These are phyloP conservation scores for Tenrec ecaudatus DNA, from an alignment of 2,113 vertebrate species.

Conservation along the genomic window DNA sequence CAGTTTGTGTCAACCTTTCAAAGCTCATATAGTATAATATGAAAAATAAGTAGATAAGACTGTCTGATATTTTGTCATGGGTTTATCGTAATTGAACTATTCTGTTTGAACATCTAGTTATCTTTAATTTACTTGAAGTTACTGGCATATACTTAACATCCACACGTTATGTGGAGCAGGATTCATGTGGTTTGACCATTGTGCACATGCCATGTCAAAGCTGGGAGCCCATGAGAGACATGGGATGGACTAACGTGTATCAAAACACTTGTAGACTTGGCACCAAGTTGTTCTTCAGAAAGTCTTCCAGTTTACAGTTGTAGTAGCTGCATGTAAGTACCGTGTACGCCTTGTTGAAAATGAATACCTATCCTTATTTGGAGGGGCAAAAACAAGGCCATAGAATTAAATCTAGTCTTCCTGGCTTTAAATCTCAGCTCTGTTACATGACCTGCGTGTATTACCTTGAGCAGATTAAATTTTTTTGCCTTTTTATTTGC, in stretches of 20 bases:
- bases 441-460: neutral
- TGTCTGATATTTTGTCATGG: neutral
- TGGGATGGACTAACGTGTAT: neutral
- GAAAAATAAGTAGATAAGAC: neutral
- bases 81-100: neutral
- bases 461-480: neutral
- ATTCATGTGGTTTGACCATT: no score
- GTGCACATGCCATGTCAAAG: no score
- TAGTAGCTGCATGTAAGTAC: neutral
- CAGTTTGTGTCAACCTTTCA: neutral
- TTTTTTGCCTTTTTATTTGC: conserved; percentile 28
- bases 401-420: neutral
- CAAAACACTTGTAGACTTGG: conserved; percentile 22
- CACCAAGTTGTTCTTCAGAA: conserved; percentile 32
- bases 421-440: neutral
- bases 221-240: no score
- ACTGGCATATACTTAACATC: neutral
- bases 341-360: neutral
- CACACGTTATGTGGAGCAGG: neutral
- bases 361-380: neutral
- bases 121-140: conserved; percentile 33
- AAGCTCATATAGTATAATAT: neutral
- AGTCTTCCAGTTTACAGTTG: neutral
- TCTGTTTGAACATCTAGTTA: neutral
- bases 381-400: neutral